Base-by-base conservation (phyloP, 92 coral and sea anemone species). In the Zoanthus solanderi region DNA sequence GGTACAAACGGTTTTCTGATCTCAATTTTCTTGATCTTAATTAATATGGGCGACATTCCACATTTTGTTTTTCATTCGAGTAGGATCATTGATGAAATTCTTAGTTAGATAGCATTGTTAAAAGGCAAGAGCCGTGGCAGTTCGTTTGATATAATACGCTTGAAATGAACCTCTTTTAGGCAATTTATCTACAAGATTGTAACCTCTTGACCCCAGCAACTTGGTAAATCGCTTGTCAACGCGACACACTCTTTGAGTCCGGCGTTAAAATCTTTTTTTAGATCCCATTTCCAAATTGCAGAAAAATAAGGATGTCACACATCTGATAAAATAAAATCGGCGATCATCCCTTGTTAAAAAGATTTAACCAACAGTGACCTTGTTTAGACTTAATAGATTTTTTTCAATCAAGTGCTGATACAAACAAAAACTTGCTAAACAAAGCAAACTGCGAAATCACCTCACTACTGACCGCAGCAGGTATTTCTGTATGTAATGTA, bases 161-260 rank as follows among this genome's bases (percentile, higher is more conserved):
- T 48, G 31, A 50, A 53, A 53, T 30, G 61, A 77, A 16, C 53
- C 6, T 7, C 13, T 14, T 13, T 10, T 44, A 23, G 66, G 60
- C 47, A 76, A 50, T 34, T 34, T 34, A 34, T 1, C 60, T 45
- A 28, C 16, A 28, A 45, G n/a, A 77, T 9, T 32, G 82, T 77
- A 54, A 77, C 82, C 82, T 54, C 12, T 34, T 77, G 66, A 77
- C 82, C 79, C 30, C 12, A 77, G 68, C 45, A 52, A 54, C 68
- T 77, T 30, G 60, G 82, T 77, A 28, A 77, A 77, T 77, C 61
- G 48, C 82, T 76, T 77, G 82, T 77, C 82, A 77, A 77, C 82
- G 82, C 82, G 45, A 30, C 29, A 10, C 30, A 77, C 82, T 54
- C 29, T 53, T 57, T 10, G 54, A 6, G 12, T 10, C 66, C 66